phyloP scores from a whole-genome alignment of 2,888 invertebrate species.

The Lamellibrachia columna region DNA sequence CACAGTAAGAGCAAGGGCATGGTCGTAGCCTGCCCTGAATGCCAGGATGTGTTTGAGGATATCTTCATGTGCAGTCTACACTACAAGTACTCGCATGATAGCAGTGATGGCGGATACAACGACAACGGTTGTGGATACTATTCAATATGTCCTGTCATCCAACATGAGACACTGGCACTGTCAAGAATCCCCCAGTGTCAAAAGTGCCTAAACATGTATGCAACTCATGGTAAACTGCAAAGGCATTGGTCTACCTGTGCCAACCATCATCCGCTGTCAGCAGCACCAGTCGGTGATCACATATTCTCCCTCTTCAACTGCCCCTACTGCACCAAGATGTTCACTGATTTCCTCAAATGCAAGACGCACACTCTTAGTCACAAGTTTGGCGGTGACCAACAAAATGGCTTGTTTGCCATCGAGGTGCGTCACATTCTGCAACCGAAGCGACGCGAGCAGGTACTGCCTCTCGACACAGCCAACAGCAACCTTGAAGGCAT shows the following conservation, averaged over 20 bases:
- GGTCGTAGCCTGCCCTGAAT: constrained; percentile 30
- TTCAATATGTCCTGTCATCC: constrained; percentile 28
- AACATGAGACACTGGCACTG: constrained; percentile 24
- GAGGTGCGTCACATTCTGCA: constrained; percentile 26
- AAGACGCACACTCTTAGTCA: constrained; percentile 28
- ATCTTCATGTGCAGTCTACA: constrained; percentile 36
- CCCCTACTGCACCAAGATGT: constrained; percentile 28
- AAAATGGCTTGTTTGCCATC: constrained; percentile 6
- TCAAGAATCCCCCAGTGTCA: constrained; percentile 13
- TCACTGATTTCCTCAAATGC: constrained; percentile 24
- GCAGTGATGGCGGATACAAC: neutral
- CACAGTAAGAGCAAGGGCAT: constrained; percentile 26
- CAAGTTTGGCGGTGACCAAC: neutral
- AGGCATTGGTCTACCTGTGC: constrained; percentile 21
- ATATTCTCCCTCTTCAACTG: constrained; percentile 27
- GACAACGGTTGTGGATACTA: constrained; percentile 20
- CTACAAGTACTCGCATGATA: constrained; percentile 29
- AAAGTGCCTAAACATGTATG: constrained; percentile 13
- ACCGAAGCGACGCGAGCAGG: constrained; percentile 21
- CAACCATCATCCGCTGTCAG: constrained; percentile 26
- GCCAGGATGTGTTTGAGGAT: constrained; percentile 33
- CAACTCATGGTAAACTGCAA: constrained; percentile 18
- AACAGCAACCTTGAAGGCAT: constrained; percentile 23
- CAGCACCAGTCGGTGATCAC: neutral
- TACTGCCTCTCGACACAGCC: constrained; percentile 21